Evolutionary conservation across 2,113 vertebrate genomes (phyloP), one percentile per base, ranked within the genome.

Genomic region (Noctilio leporinus): DNA sequence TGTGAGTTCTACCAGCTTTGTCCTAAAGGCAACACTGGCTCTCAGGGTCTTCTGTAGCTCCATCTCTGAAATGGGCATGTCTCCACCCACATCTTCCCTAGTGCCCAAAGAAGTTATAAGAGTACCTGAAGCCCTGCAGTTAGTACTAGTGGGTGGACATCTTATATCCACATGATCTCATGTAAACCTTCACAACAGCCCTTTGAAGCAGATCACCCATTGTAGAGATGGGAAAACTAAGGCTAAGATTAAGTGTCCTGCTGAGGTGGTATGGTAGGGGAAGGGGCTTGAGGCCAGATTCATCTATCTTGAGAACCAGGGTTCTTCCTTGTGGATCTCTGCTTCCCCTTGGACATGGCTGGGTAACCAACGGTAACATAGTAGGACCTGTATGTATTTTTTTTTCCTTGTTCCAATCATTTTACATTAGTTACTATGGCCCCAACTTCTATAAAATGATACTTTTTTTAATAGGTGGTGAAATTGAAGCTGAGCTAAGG

Each of bases 241-340:
- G 82, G 24, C 81, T 4, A 3, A 28, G 81, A 10, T 51, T 51
- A 28, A 43, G 5, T 24, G 38, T 55, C n/a, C 17, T 28, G 5
- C 38, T 3, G 26, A 45, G 35, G 33, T n/a, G 40, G 43, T 5
- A 3, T 49, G 69, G 28, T 49, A n/a, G 26, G 30, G 0, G 1
- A 77, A 81, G 59, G 17, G 40, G 35, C 53, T 76, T 10, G 67
- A 40, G n/a, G 28, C 28, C 33, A 10, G 19, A 16, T 43, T 72
- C 3, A 0, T 24, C 10, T 40, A 26, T 82, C 55, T 55, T 0
- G 2, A 86, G 87, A 75, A 24, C 20, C 0, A 0, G 38, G 64
- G 17, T 16, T 80, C 16, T 86, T 73, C 45, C 22, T 81, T 55
- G 0, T 3, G 7, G 43, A 69, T 14, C 53, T 51, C 1, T 8